Base-by-base conservation (phyloP, 2,888 invertebrate species). In the Rhamnusium bicolor region DNA sequence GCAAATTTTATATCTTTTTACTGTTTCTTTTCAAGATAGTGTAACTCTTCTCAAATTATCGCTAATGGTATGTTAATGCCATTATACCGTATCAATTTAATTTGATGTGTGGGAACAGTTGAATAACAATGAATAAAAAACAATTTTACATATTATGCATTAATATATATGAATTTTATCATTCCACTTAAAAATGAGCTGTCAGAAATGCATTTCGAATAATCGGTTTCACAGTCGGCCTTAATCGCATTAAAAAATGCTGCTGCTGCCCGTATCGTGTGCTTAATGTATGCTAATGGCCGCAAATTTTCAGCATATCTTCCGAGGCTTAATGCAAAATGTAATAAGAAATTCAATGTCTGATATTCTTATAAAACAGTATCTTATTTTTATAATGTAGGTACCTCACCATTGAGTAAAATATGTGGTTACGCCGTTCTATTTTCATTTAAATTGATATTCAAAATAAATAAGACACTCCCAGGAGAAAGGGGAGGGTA, bases 251-350 rank as follows among this genome's bases (percentile, higher is more conserved):
- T 69, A 63, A 58, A 67, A 68, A 72, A 71, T 49, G 12, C 58
- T 63, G n/a, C n/a, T 24, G 58, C 68, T 53, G 63, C 46, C 27
- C 24, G 69, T 68, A 71, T 68, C 63, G 71, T 56, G 61, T 68
- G 60, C 72, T 75, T 75, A 71, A 75, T 72, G 66, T 49, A 70
- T 74, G 72, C 69, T 75, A 75, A 75, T 75, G 72, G 67, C 56
- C 49, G 71, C 58, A 72, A 60, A 46, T 61, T 61, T 61, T 46
- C 46, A 19, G 21, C 61, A 47, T 61, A 61, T 58, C 61, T 61
- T 40, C 18, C 60, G 6, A 21, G 47, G 40, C 19, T 24, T 46
- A 61, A 46, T 21, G 21, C 21, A 56, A 18, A 21, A 56, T 49
- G 40, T 29, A 67, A 29, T 56, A 32, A 67, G 46, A 67, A 56